Base-by-base conservation (phyloP, 2,888 invertebrate species). In the Tribolium freemani region DNA sequence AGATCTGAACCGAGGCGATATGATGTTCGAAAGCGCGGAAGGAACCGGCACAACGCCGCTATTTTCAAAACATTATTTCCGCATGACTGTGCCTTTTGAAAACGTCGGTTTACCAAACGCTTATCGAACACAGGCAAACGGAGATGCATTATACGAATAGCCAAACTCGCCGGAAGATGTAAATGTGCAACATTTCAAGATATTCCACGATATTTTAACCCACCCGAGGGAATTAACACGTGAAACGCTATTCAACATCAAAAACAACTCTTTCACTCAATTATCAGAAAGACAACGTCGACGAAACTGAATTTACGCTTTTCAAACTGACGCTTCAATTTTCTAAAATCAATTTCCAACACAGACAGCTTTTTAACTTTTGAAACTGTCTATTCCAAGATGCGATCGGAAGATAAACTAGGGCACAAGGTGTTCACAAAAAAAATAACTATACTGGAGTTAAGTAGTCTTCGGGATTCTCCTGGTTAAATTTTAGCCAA, bases 1-100 rank as follows among this genome's bases (percentile, higher is more conserved):
- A 73, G 77, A 79, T 78, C 72, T 66, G 48, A 69, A 54, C 71
- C 69, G 60, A 64, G 73, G 54, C 73, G 77, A 76, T 75, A 75
- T 69, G 71, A 72, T 73, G 75, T 71, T 77, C 74, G 75, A 73
- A 75, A 75, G 71, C 73, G 76, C 74, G 75, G 73, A 77, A 76
- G 73, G 71, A 72, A 57, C 53, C 60, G 76, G 76, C 74, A 78
- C 77, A 38, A 75, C 68, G 70, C 74, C 80, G 82, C 82, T 82
- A 83, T 84, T 85, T 84, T 84, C 81, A 80, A 82, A 82, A 80
- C 82, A 82, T 84, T 84, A 83, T 80, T 84, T 84, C 84, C 83
- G 79, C 84, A 80, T 80, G 83, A 80, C 79, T 80, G 82, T 81
- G 77, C 78, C 83, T 81, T 84, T 83, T 84, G 79, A 83, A 80